Evolutionary conservation across 2,113 vertebrate species (phyloP).

Genomic region (Callocephalon fimbriatum): DNA sequence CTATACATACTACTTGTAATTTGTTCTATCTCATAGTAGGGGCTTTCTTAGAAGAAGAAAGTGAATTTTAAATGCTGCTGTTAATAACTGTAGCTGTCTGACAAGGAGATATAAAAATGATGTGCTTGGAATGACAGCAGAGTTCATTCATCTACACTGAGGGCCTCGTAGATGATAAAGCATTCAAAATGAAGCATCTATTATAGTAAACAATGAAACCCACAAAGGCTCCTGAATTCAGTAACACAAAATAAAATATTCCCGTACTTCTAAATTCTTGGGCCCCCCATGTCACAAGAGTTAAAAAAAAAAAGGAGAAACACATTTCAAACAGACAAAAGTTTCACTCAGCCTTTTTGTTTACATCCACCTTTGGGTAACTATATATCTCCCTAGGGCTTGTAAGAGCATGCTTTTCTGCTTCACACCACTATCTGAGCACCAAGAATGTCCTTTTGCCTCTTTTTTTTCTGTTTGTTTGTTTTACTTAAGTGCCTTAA

Average conservation of each 20-base stretch:
- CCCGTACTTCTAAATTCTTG: background rate
- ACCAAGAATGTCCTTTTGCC: background rate
- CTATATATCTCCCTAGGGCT: background rate
- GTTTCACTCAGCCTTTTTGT: background rate
- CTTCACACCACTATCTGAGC: background rate
- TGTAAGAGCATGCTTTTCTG: background rate
- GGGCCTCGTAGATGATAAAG: background rate
- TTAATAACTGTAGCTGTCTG: background rate
- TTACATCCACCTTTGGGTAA: conserved; percentile 12
- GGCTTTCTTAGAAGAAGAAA: conserved; percentile 25
- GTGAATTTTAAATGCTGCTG: conserved; percentile 40
- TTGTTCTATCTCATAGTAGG: background rate
- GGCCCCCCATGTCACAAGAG: accelerated
- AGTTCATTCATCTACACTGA: background rate
- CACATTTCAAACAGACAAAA: background rate
- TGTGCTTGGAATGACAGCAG: background rate
- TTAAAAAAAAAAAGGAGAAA: background rate
- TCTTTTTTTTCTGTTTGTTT: conserved; percentile 28
- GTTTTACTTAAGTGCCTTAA: conserved; percentile 25
- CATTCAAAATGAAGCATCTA: background rate
- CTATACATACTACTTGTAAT: conserved; percentile 1
- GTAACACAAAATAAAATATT: background rate
- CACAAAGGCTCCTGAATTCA: background rate
- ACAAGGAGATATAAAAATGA: conserved; percentile 16
- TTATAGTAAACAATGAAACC: background rate